Evolutionary conservation across 53 echinoderm and acorn worm species (phyloP), one percentile per base, ranked within the genome.

Genomic region (Actinopyga echinites): DNA sequence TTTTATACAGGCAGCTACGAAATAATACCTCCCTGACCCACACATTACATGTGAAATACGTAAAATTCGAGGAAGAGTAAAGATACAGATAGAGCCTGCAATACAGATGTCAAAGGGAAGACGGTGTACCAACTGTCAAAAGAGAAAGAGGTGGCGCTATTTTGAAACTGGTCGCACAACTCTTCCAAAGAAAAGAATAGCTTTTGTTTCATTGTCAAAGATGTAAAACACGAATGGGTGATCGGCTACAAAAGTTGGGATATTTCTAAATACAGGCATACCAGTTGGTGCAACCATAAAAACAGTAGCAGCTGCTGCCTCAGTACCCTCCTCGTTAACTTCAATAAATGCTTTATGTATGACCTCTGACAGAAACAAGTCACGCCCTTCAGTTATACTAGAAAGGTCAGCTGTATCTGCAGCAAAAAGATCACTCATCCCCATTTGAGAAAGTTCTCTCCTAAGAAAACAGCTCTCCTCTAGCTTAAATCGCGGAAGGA

Each of bases 151-250:
- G n/a, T n/a, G n/a, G n/a, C n/a, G n/a, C n/a, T n/a, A n/a, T n/a
- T n/a, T n/a, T n/a, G n/a, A n/a, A n/a, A n/a, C n/a, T n/a, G n/a
- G n/a, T 23, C 82, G 80, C 37, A 66, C 66, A 62, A 90, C 52
- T 32, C 93, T 36, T 23, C 93, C 93, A 86, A 96, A 85, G 64
- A 96, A 96, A 2, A 96, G 42, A 30, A 90, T 86, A 0, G 89
- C 66, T 25, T 75, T 83, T 8, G 88, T 83, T 32, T 69, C 57
- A 3, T 59, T 57, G 55, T 97, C 91, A 29, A 77, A 71, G 45
- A 97, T 97, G 60, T 88, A 57, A 78, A 97, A 97, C 11, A 97
- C 35, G 33, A 97, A 97, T 7, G 97, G 97, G 20, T 93, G 97
- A 31, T 94, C 88, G 0, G 90, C 97, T 22, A 57, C 85, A 55